Evolutionary conservation across 2,797 vertebrate genomes (phyloP), one percentile per base, ranked within the genome.

Genomic region (Ispidina picta): DNA sequence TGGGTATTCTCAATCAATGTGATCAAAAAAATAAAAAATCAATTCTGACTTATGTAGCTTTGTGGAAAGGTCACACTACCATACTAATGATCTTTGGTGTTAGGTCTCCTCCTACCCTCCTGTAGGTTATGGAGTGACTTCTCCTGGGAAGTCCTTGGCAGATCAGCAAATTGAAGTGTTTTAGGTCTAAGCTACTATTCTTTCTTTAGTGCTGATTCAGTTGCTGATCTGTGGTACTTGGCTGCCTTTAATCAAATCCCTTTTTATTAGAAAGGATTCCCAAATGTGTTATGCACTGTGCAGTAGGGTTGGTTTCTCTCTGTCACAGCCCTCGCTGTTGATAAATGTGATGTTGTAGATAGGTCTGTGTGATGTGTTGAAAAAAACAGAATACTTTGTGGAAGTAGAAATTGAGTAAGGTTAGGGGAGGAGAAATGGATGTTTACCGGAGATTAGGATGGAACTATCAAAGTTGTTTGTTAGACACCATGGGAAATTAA

Each of bases 191-290:
- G 77, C 85, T 83, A 60, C 66, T 69, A 44, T 87, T 90, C 35
- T 48, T 74, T 85, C 76, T 87, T 91, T 86, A 83, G 56, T 92
- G 71, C 79, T 87, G 86, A 88, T 88, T 93, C 68, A 83, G 81
- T 85, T 94, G 79, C 76, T 93, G 79, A 89, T 83, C 89, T 90
- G 66, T 86, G 79, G 49, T 89, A 92, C 79, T 66, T 72, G 60
- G 21, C 80, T 60, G 70, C 75, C 87, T 93, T 94, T 93, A 87
- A 86, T 92, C 85, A 83, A 93, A 88, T 94, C 66, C 60, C 71
- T 93, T 93, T 94, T 89, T 88, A 92, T 91, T 95, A 88, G 66
- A 87, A 91, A 83, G 63, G 80, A 89, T 89, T 90, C 92, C 80
- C 85, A 81, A 72, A 81, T 54, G 71, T 66, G 39, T 89, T 95